Percentiles rank a stretch among this genome's conserved stretches.
phyloP scores from a whole-genome alignment of 2,888 invertebrate species.

The Tachina grossa region DNA sequence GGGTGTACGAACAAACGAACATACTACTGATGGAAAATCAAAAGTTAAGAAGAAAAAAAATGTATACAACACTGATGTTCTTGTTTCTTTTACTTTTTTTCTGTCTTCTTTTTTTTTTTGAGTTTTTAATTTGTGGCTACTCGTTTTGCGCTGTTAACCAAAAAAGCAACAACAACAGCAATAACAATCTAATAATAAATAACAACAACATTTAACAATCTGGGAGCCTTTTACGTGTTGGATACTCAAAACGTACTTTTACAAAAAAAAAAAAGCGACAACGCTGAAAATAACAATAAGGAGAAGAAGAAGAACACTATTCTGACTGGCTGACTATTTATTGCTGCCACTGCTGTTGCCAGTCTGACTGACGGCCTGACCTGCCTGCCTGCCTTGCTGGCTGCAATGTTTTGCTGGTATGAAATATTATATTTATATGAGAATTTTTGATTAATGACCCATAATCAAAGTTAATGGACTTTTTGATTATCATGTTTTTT shows the following conservation, averaged over 20 bases:
- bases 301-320: slow-evolving; percentile 7
- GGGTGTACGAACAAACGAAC: slow-evolving; percentile 17
- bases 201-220: slow-evolving; percentile 43
- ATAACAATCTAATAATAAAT: slow-evolving; percentile 55
- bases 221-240: slow-evolving; percentile 41
- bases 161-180: slow-evolving; percentile 40
- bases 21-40: slow-evolving; percentile 14
- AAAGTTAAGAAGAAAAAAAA: slow-evolving; percentile 14
- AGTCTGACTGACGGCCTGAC: slow-evolving; percentile 51
- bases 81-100: background rate
- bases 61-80: slow-evolving; percentile 54
- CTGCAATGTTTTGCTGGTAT: slow-evolving; percentile 64
- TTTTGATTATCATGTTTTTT: slow-evolving; percentile 71
- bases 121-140: slow-evolving; percentile 71
- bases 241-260: slow-evolving; percentile 19
- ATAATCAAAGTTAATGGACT: slow-evolving; percentile 72
- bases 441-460: slow-evolving; percentile 72
- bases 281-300: background rate
- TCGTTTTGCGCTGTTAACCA: slow-evolving; percentile 65
- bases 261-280: slow-evolving; percentile 7
- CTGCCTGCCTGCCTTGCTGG: slow-evolving; percentile 12
- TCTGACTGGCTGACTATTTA: slow-evolving; percentile 48
- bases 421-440: slow-evolving; percentile 72
- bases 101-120: slow-evolving; percentile 12
- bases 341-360: slow-evolving; percentile 46